Evolutionary conservation across 2,888 invertebrate genomes (phyloP).

Genomic region (Pyrochroa serraticornis): DNA sequence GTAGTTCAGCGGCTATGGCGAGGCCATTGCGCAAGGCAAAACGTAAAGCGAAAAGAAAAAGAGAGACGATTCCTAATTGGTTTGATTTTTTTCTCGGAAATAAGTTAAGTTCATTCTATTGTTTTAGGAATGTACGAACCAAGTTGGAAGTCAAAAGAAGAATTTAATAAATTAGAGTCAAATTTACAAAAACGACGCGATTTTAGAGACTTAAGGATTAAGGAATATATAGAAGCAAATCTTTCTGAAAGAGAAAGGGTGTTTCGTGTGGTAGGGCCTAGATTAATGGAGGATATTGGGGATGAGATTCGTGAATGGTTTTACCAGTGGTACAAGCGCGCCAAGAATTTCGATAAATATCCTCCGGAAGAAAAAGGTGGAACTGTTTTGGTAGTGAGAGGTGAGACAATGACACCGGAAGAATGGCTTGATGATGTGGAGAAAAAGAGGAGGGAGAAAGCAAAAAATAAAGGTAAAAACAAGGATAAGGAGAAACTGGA

Average conservation of each 20-base stretch:
- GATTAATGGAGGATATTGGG: conserved; percentile 75
- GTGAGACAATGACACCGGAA: conserved; percentile 65
- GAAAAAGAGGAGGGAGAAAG: conserved; percentile 45
- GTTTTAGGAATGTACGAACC: conserved; percentile 63
- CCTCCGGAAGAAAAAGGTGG: conserved; percentile 78
- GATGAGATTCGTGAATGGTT: conserved; percentile 81
- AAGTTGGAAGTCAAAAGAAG: conserved; percentile 58
- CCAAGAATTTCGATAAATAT: conserved; percentile 71
- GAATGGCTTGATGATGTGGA: conserved; percentile 61
- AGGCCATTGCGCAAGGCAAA: conserved; percentile 58
- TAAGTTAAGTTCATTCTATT: background rate
- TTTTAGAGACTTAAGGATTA: conserved; percentile 58
- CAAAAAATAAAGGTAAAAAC: conserved; percentile 41
- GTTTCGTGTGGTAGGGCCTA: conserved; percentile 61
- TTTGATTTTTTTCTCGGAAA: conserved; percentile 1
- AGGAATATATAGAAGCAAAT: conserved; percentile 58
- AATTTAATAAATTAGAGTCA: conserved; percentile 59
- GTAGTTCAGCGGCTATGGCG: conserved; percentile 58
- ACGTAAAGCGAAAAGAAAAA: conserved; percentile 55
- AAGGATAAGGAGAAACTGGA: conserved; percentile 40
- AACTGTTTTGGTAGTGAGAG: conserved; percentile 63
- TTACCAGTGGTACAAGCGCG: conserved; percentile 65
- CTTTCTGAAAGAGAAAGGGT: conserved; percentile 62
- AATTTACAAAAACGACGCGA: conserved; percentile 59
- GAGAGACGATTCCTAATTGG: conserved; percentile 59